Evolutionary conservation across 2,888 invertebrate genomes (phyloP), one percentile per base, ranked within the genome.

Genomic region (Loripinus fragilis): DNA sequence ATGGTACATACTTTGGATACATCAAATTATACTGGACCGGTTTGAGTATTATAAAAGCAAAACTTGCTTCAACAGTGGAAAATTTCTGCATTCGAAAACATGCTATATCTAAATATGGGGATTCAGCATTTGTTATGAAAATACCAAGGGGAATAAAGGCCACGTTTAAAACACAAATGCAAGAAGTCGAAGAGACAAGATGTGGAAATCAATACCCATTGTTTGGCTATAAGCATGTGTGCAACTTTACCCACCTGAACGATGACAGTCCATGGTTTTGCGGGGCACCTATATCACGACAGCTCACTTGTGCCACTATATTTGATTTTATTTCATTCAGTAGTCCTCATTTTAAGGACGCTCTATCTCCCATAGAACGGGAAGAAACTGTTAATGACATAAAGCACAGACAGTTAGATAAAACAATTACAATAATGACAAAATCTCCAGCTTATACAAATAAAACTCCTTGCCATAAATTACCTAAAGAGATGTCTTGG

Each of bases 221-320:
- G 38, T 76, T 73, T 28, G 71, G 78, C 5, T 76, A 42, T 48
- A 41, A 42, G 28, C 23, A 71, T 8, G 20, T 78, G 25, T 81
- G 81, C 41, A 76, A 81, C 42, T 81, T 78, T 38, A 81, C 78
- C 2, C 10, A 23, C 5, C n/a, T 78, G 8, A 81, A 81, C 38
- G 78, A 38, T 15, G 41, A 68, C 15, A 50, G 65, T 28, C 52
- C 76, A 15, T 81, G 81, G 81, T 81, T 45, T 65, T 81, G 81
- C 38, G 78, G 81, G n/a, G 25, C 50, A 20, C 81, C 81, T 2
- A 71, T 45, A 65, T 23, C 38, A n/a, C n/a, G 52, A 0, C n/a
- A n/a, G n/a, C 17, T 78, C 1, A 35, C 5, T 17, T 81, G 81
- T 71, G 28, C 55, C 20, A n/a, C 73, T 52, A 76, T 78, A 20